Percentiles rank a stretch among this genome's conserved stretches.
These are phyloP conservation scores for Synergus laeviventris DNA, from an alignment of 2,888 invertebrate species.

Conservation along the genomic window DNA sequence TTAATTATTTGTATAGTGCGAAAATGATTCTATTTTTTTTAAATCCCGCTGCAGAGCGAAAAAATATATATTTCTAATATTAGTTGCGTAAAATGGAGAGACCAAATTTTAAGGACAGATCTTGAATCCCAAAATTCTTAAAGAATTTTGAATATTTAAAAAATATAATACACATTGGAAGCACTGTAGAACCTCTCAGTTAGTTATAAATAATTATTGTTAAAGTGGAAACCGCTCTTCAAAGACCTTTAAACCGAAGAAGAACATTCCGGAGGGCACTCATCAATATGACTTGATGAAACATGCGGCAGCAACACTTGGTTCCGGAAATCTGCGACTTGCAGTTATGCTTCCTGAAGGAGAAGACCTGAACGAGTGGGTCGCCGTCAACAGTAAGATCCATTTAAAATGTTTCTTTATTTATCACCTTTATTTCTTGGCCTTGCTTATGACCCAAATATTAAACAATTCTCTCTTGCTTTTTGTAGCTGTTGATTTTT, in stretches of 20 bases:
- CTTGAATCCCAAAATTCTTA: too few relatives aligned
- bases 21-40: too few relatives aligned
- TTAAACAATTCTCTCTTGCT: slow-evolving; percentile 39
- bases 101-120: too few relatives aligned
- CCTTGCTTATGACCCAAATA: neutral
- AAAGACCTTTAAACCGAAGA: slow-evolving; percentile 99
- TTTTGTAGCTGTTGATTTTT: slow-evolving; percentile 96
- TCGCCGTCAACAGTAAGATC: slow-evolving; percentile 97
- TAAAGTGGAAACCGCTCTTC: slow-evolving; percentile 92
- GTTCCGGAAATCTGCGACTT: slow-evolving; percentile 96
- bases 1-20: too few relatives aligned
- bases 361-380: slow-evolving; percentile 99
- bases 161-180: neutral
- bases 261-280: slow-evolving; percentile 98
- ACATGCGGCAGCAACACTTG: slow-evolving; percentile 98
- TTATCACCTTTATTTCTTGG: neutral
- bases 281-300: slow-evolving; percentile 99
- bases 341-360: slow-evolving; percentile 99
- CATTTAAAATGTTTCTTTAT: neutral
- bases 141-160: too few relatives aligned
- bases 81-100: too few relatives aligned
- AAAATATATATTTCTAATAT: too few relatives aligned
- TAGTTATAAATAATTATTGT: slow-evolving; percentile 46
- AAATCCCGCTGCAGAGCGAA: too few relatives aligned
- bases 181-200: neutral